These are phyloP conservation scores for Neoscelio sp. DNA, from an alignment of 2,888 invertebrate species.

Conservation along the genomic window DNA sequence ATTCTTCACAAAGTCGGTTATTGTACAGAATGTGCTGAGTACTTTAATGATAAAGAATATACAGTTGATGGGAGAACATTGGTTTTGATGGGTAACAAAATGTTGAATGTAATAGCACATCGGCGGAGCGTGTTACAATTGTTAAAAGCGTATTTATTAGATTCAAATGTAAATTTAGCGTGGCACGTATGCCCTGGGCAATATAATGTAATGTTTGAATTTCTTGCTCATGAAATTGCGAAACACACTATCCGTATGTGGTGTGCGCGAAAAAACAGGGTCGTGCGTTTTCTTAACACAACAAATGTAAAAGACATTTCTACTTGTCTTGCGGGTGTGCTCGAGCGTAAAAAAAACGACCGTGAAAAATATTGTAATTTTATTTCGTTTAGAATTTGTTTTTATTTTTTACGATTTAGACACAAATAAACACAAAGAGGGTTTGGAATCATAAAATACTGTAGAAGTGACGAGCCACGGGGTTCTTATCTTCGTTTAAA, in stretches of 20 bases:
- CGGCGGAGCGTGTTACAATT: conserved; percentile 7
- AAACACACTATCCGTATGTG: not conserved
- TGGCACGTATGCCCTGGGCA: conserved; percentile 16
- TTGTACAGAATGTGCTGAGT: conserved; percentile 10
- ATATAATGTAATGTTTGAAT: conserved; percentile 12
- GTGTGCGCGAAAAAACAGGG: not conserved
- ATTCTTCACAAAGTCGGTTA: not conserved
- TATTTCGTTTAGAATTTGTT: too few relatives aligned
- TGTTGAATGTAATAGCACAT: conserved; percentile 13
- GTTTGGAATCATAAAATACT: too few relatives aligned
- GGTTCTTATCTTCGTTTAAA: too few relatives aligned
- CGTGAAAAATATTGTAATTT: too few relatives aligned
- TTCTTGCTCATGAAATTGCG: not conserved
- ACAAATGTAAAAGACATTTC: not conserved
- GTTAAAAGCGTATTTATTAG: not conserved
- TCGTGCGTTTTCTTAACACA: not conserved
- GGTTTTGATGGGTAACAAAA: not conserved
- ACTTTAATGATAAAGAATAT: conserved; percentile 7
- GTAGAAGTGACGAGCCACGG: too few relatives aligned
- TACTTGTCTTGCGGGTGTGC: not conserved
- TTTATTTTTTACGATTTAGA: too few relatives aligned
- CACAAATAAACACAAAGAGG: too few relatives aligned
- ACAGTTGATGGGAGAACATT: conserved; percentile 5
- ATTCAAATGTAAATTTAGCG: not conserved
- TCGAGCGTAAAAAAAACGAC: too few relatives aligned